Evolutionary conservation across 2,113 vertebrate genomes (phyloP).

Genomic region (Bettongia penicillata): DNA sequence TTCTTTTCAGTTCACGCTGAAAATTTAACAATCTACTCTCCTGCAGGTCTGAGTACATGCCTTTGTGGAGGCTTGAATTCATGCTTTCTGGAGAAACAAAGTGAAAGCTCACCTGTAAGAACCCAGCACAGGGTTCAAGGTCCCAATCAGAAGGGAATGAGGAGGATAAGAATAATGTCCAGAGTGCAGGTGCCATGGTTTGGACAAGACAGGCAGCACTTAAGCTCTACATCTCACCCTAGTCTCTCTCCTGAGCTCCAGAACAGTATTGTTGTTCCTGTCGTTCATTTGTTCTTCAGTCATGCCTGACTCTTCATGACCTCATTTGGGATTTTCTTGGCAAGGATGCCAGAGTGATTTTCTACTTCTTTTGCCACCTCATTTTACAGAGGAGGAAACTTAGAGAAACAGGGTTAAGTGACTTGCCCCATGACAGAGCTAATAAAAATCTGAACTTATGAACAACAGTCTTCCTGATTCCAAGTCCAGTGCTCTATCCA

Average conservation of each 20-base stretch:
- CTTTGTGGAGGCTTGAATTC: not conserved
- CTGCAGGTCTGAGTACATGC: not conserved
- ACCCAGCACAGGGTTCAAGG: not conserved
- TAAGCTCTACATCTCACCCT: not conserved
- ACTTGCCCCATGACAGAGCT: not conserved
- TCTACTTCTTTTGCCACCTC: not conserved
- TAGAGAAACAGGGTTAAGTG: not conserved
- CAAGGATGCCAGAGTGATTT: not conserved
- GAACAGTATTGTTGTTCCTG: not conserved
- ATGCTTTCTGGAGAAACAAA: not conserved
- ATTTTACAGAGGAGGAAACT: not conserved
- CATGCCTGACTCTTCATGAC: not conserved
- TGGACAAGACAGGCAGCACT: not conserved
- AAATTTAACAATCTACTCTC: not conserved
- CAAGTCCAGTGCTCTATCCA: not conserved
- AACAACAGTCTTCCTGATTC: not conserved
- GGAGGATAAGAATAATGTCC: not conserved
- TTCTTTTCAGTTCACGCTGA: not conserved
- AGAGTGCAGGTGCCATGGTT: not conserved
- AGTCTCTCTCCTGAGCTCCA: not conserved
- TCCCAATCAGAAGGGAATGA: not conserved
- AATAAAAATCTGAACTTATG: too few relatives aligned
- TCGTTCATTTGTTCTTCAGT: too few relatives aligned
- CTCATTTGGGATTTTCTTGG: not conserved
- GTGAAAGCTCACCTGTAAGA: not conserved